Evolutionary conservation across 2,888 invertebrate species (phyloP), one percentile per base, ranked within the genome.

Genomic region (Calephelis perditalis): DNA sequence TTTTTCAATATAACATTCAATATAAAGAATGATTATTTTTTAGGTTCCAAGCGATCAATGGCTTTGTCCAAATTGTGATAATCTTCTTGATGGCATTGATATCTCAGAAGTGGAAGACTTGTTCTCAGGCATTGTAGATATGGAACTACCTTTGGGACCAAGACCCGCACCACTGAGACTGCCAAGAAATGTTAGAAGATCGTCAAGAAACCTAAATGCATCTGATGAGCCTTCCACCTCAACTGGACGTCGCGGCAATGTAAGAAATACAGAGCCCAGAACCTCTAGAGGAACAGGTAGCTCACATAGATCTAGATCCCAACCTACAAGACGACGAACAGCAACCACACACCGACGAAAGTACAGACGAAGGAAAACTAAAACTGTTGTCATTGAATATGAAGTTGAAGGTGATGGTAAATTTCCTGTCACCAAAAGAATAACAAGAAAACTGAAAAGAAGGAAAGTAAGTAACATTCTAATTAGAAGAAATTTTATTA

Each of bases 11-110:
- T n/a, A 40, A 40, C 8, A 8, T 8, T 8, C 40, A 40, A 26
- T 40, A 40, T 40, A 8, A 40, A 5, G 3, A 6, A 7, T 40
- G 8, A 40, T 40, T 40, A 40, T 43, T 60, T 73, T 78, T 0
- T 77, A 91, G 91, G 73, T 96, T 55, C 98, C 98, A 0, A 91
- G 92, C 61, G 96, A 95, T 11, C 94, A 95, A 68, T 99, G 98
- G 98, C 96, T 94, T 75, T 99, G 99, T 82, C 94, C 95, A 40
- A 92, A 93, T 58, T 96, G 95, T 74, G 72, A 72, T 60, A 66
- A 64, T 36, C 70, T 88, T 54, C 71, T 74, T 35, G 79, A 86
- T 62, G 73, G 72, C 10, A 74, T 78, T 40, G 70, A 77, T 36
- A 63, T 78, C 5, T 78, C 79, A 9, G 82, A 83, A 65, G 79